phyloP scores from a whole-genome alignment of 35 echinoderm and acorn worm species.

The Strongylocentrotus purpuratus region DNA sequence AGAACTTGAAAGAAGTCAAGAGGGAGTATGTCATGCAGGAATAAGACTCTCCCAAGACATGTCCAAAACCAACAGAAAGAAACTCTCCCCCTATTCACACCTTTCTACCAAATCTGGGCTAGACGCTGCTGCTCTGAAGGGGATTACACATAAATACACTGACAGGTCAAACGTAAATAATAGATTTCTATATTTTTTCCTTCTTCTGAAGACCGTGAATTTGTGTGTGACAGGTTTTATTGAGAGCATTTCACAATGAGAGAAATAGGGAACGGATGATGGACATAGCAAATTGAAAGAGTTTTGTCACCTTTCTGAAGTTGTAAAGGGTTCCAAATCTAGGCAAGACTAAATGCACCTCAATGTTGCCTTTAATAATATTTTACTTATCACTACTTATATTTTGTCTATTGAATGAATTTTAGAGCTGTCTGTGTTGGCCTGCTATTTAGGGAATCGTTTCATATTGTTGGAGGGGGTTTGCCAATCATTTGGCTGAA shows the following conservation, averaged over 20 bases:
- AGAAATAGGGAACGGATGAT: background rate
- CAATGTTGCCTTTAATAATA: background rate
- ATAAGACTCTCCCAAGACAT: background rate
- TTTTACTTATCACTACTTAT: background rate
- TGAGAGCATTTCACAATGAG: background rate
- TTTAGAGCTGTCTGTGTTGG: background rate
- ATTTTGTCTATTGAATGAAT: background rate
- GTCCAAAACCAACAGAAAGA: background rate
- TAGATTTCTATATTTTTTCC: background rate
- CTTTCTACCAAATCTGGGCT: background rate
- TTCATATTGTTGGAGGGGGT: background rate
- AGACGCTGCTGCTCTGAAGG: background rate
- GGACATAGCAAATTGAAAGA: background rate
- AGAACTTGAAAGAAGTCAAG: background rate
- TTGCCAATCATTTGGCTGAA: background rate
- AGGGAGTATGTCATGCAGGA: background rate
- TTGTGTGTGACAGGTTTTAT: background rate
- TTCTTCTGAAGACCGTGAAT: background rate
- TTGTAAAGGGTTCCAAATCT: background rate
- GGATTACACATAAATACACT: slow-evolving; percentile 42
- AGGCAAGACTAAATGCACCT: background rate
- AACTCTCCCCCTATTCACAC: background rate
- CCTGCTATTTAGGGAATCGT: background rate
- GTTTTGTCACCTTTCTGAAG: background rate
- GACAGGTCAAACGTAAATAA: slow-evolving; percentile 32